Evolutionary conservation across 37 sponge, comb jelly and placozoan genomes (phyloP).

Genomic region (Bolinopsis microptera): DNA sequence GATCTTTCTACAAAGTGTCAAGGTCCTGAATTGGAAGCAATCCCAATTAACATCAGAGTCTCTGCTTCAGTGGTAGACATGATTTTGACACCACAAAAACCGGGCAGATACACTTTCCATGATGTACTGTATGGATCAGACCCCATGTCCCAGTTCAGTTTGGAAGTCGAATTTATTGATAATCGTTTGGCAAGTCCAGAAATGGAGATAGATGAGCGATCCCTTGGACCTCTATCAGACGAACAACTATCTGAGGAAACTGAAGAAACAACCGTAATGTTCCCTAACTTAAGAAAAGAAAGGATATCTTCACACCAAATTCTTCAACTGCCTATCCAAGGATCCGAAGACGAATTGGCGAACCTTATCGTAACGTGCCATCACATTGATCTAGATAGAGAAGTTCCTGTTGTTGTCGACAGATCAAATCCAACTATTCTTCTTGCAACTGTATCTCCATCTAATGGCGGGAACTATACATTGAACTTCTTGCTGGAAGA

Average conservation of each 20-base stretch:
- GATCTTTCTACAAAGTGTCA: background rate
- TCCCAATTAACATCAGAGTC: background rate
- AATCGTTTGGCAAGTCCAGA: background rate
- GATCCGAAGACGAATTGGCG: background rate
- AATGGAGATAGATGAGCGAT: background rate
- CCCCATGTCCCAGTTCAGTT: background rate
- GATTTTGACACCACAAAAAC: background rate
- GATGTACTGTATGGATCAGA: background rate
- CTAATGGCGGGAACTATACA: constrained; percentile 50
- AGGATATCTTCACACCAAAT: background rate
- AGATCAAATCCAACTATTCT: background rate
- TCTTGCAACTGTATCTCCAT: background rate
- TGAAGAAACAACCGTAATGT: background rate
- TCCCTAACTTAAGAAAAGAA: background rate
- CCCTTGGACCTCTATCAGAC: background rate
- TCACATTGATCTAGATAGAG: background rate
- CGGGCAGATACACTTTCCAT: background rate
- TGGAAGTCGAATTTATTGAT: background rate
- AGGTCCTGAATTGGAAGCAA: background rate
- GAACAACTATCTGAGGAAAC: no score
- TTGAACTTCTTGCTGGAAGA: constrained; percentile 6
- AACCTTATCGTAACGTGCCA: background rate
- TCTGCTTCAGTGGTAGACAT: background rate
- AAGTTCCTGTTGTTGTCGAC: background rate
- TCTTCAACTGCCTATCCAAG: constrained; percentile 4